phyloP scores from a whole-genome alignment of 37 sponge, comb jelly and placozoan species.

The Ephydatia muelleri region DNA sequence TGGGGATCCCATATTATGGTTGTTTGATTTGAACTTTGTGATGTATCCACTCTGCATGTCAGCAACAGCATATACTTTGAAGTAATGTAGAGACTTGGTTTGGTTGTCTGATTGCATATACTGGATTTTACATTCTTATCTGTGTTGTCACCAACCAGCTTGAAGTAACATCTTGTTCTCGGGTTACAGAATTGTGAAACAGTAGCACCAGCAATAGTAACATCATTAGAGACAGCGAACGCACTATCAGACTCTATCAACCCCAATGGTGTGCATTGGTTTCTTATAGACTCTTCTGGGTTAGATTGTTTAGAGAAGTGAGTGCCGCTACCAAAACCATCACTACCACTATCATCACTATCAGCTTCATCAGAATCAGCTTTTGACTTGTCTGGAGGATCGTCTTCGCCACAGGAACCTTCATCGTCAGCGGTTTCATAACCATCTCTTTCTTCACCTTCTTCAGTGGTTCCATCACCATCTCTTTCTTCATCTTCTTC shows the following conservation, averaged over 20 bases:
- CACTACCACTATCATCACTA: not conserved
- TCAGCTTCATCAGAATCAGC: not conserved
- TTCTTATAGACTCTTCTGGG: slow-evolving; percentile 30
- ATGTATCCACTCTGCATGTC: not conserved
- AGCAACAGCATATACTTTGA: not conserved
- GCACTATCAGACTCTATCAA: not conserved
- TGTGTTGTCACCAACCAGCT: too few relatives aligned
- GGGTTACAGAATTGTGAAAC: too few relatives aligned
- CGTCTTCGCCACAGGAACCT: too few relatives aligned
- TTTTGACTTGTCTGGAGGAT: too few relatives aligned
- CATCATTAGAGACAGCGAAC: not conserved
- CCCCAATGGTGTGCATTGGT: not conserved
- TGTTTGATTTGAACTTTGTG: too few relatives aligned
- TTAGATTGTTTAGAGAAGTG: slow-evolving; percentile 9
- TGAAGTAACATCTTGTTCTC: too few relatives aligned
- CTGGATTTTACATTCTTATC: not conserved
- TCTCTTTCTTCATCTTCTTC: too few relatives aligned
- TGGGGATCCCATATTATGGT: not conserved
- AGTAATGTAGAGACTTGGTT: too few relatives aligned
- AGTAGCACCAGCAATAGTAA: too few relatives aligned
- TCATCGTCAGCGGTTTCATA: not conserved
- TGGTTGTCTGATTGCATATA: not conserved
- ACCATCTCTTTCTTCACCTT: too few relatives aligned
- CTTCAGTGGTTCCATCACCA: too few relatives aligned
- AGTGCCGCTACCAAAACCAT: not conserved